Evolutionary conservation across 1,140 invertebrate genomes (phyloP).

Genomic region (Dendroctonus valens): DNA sequence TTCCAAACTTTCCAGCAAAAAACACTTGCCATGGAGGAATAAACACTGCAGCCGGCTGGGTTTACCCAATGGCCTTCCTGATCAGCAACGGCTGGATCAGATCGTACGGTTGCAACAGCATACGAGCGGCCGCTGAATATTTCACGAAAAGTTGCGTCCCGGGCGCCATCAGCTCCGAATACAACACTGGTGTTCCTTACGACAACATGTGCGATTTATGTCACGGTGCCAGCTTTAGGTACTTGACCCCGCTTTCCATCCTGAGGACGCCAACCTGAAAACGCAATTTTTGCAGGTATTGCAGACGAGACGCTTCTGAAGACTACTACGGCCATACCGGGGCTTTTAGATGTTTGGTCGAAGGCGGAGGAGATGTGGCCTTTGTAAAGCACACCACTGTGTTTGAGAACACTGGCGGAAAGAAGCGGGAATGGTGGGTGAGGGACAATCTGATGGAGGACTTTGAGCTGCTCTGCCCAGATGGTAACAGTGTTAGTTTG

Average conservation of each 20-base stretch:
- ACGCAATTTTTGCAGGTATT: conserved; percentile 58
- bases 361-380: conserved; percentile 92
- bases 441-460: conserved; percentile 88
- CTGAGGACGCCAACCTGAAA: background rate
- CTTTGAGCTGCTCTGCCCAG: conserved; percentile 90
- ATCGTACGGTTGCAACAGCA: conserved; percentile 86
- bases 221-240: conserved; percentile 79
- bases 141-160: conserved; percentile 90
- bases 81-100: conserved; percentile 92
- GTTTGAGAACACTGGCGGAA: conserved; percentile 85
- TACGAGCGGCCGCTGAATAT: conserved; percentile 86
- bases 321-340: conserved; percentile 88
- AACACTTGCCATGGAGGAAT: conserved; percentile 91
- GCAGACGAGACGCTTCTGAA: conserved; percentile 80
- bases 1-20: conserved; percentile 63
- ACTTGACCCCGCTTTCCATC: conserved; percentile 30
- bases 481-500: conserved; percentile 60
- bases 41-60: conserved; percentile 91
- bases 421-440: conserved; percentile 89
- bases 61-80: conserved; percentile 90
- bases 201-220: conserved; percentile 93
- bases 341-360: conserved; percentile 89
- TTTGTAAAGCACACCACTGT: conserved; percentile 93
- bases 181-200: conserved; percentile 77
- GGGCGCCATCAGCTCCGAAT: conserved; percentile 81